Conservation (phyloP, 1,140 invertebrate genomes). For the Drosophila murphyi region DNA sequence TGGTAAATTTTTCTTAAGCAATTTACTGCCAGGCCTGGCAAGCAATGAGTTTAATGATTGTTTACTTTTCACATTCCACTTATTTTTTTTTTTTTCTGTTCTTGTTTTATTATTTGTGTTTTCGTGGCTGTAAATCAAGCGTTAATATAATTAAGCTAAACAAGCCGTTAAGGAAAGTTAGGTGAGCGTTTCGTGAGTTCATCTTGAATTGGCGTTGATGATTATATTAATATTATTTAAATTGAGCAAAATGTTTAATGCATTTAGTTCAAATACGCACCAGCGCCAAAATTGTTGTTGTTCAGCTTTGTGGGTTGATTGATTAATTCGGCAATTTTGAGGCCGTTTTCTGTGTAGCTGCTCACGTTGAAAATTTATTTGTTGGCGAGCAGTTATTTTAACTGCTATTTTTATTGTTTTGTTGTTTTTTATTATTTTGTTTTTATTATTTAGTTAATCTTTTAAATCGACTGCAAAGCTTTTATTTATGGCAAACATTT, state of each 20-base stretch:
- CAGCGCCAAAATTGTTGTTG: constrained; percentile 79
- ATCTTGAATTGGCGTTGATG: not conserved
- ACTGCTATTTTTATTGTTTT: constrained; percentile 19
- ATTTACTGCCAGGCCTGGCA: constrained; percentile 3
- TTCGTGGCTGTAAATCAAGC: constrained; percentile 25
- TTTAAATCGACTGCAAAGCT: constrained; percentile 20
- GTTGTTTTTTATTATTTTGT: constrained; percentile 26
- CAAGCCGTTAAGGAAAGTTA: constrained; percentile 8
- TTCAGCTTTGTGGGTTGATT: constrained; percentile 79
- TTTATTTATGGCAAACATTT: constrained; percentile 70
- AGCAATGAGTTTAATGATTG: constrained; percentile 22
- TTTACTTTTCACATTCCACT: constrained; percentile 42
- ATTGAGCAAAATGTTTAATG: not conserved
- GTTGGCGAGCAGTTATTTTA: constrained; percentile 17
- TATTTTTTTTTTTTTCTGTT: not conserved
- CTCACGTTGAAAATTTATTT: constrained; percentile 11
- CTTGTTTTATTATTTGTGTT: constrained; percentile 5
- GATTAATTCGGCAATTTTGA: constrained; percentile 77
- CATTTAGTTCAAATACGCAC: constrained; percentile 61
- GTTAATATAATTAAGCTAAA: constrained; percentile 24
- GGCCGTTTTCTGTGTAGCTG: constrained; percentile 47
- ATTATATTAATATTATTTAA: not conserved
- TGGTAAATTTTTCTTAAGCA: constrained; percentile 41
- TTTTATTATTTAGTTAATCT: constrained; percentile 11
- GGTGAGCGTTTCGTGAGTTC: not conserved